phyloP scores from a whole-genome alignment of 2,797 vertebrate species.

The Malurus leucopterus region DNA sequence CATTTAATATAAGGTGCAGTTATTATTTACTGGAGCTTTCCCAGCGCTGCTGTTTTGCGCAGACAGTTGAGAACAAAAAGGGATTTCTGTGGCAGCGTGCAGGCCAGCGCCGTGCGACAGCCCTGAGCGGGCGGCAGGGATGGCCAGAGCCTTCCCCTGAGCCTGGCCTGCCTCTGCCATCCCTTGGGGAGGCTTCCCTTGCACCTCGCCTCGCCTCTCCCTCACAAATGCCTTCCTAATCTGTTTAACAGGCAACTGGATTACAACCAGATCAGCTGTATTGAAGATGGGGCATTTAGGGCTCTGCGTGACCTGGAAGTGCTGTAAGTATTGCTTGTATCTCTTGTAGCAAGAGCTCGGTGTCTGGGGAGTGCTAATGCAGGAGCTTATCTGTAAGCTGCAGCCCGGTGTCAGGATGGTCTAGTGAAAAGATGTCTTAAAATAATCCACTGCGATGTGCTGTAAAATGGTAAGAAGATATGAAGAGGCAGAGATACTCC shows the following conservation, averaged over 20 bases:
- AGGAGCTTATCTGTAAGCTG: slow-evolving; percentile 43
- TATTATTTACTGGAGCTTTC: slow-evolving; percentile 84
- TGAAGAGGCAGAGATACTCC: neutral
- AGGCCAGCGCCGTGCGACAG: slow-evolving; percentile 60
- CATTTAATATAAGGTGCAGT: slow-evolving; percentile 87
- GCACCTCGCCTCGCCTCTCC: neutral
- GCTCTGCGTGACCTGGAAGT: slow-evolving; percentile 97
- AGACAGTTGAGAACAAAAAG: slow-evolving; percentile 77
- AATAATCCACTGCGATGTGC: neutral
- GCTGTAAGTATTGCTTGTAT: slow-evolving; percentile 87
- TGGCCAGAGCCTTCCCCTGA: neutral
- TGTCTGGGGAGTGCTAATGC: slow-evolving; percentile 25
- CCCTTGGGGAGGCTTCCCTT: slow-evolving; percentile 19
- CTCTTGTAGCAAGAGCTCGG: slow-evolving; percentile 35
- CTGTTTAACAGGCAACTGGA: slow-evolving; percentile 92
- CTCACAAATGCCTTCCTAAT: slow-evolving; percentile 66
- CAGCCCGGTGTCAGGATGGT: slow-evolving; percentile 35
- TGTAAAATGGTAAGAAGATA: neutral
- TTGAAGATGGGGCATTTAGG: slow-evolving; percentile 95
- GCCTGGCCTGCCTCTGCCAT: neutral
- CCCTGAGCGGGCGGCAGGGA: neutral
- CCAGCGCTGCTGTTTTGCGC: slow-evolving; percentile 64
- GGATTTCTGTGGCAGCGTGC: slow-evolving; percentile 68
- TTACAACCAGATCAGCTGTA: slow-evolving; percentile 99
- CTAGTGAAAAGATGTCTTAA: slow-evolving; percentile 37